Evolutionary conservation across 2,113 vertebrate genomes (phyloP).

Genomic region (Toxotes chatareus): DNA sequence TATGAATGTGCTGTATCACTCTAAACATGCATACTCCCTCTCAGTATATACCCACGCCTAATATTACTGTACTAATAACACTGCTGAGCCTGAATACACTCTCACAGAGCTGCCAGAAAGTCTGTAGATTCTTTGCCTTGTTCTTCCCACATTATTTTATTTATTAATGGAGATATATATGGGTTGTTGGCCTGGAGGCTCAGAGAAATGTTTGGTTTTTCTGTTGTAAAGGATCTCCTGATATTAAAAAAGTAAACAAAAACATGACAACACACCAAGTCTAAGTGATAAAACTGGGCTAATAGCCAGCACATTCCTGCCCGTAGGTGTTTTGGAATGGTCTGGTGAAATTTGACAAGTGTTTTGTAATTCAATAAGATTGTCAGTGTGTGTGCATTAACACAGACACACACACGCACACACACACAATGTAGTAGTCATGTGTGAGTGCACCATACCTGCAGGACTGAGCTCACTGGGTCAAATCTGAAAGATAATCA

Average conservation of each 20-base stretch:
- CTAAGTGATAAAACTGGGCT: neutral
- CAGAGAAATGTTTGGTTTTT: neutral
- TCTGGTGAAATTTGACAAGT: slow-evolving; percentile 49
- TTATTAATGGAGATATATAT: too few species aligned
- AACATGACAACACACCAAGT: neutral
- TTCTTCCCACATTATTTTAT: too few species aligned
- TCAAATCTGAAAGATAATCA: slow-evolving; percentile 77
- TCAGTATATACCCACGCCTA: too few species aligned
- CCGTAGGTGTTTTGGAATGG: slow-evolving; percentile 40
- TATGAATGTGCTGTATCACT: neutral
- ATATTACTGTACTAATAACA: too few species aligned
- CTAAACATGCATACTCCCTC: too few species aligned
- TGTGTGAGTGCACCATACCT: slow-evolving; percentile 51
- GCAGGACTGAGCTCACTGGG: slow-evolving; percentile 46
- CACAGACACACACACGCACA: slow-evolving; percentile 1
- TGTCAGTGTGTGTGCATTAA: too few species aligned
- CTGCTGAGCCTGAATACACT: too few species aligned
- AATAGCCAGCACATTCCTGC: neutral
- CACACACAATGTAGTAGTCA: neutral
- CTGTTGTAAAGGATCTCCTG: neutral
- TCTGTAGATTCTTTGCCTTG: too few species aligned
- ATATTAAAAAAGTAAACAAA: neutral
- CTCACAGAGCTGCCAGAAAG: too few species aligned
- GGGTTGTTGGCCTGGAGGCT: too few species aligned
- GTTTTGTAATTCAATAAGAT: slow-evolving; percentile 24